Evolutionary conservation across 1,140 invertebrate species (phyloP).

Genomic region (Pemphigus obesinymphae): DNA sequence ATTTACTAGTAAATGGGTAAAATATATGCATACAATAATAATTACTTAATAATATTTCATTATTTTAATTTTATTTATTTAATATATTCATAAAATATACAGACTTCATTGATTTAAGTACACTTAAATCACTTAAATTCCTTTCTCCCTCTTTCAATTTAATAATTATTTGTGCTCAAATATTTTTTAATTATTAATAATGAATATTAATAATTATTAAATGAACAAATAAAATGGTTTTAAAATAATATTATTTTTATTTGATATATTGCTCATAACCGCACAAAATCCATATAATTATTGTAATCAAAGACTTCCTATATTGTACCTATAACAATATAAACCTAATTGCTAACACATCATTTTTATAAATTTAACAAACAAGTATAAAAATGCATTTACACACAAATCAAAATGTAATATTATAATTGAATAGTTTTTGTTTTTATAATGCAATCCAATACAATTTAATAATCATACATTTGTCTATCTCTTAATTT

Average conservation of each 20-base stretch:
- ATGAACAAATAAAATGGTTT: background rate
- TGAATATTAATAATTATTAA: background rate
- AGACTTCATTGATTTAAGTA: no score
- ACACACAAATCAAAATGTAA: background rate
- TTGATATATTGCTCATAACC: background rate
- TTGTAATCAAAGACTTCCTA: background rate
- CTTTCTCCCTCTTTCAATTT: background rate
- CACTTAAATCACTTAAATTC: no score
- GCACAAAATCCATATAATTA: background rate
- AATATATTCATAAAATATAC: no score
- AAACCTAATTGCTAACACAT: background rate
- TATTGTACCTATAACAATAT: background rate
- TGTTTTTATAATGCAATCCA: background rate
- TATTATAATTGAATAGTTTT: background rate
- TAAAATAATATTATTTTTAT: background rate
- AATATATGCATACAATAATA: no score
- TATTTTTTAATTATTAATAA: slow-evolving; percentile 12
- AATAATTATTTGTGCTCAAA: slow-evolving; percentile 6
- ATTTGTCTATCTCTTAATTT: background rate
- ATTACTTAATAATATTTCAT: no score
- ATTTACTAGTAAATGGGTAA: background rate
- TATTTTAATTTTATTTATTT: background rate
- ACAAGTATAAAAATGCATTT: background rate
- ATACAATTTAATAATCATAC: background rate
- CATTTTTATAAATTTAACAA: background rate